Evolutionary conservation across 2,888 invertebrate species (phyloP).

Genomic region (Yponomeuta sedellus): DNA sequence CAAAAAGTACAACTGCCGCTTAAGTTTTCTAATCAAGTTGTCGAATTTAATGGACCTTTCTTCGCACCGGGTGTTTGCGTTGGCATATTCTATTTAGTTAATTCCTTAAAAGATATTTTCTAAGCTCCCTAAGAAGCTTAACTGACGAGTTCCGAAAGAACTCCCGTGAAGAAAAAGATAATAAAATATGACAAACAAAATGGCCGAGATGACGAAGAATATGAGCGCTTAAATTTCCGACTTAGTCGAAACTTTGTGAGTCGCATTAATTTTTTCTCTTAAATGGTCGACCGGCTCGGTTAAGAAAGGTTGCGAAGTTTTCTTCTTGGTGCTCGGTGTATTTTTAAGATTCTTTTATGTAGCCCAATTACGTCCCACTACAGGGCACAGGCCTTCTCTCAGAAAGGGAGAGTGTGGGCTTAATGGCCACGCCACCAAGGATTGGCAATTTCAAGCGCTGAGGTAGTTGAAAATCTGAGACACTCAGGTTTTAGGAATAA

Average conservation of each 20-base stretch:
- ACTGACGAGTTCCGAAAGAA: background rate
- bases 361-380: too few relatives aligned
- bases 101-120: background rate
- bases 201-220: background rate
- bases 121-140: background rate
- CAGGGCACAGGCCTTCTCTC: too few relatives aligned
- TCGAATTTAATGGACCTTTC: background rate
- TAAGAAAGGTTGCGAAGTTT: background rate
- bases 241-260: background rate
- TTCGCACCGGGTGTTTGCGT: background rate
- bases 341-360: too few relatives aligned
- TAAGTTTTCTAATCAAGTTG: too few relatives aligned
- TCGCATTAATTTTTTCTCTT: background rate
- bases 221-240: background rate
- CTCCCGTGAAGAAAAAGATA: background rate
- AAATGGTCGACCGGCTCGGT: background rate
- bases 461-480: too few relatives aligned
- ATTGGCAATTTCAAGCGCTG: too few relatives aligned
- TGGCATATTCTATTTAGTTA: too few relatives aligned
- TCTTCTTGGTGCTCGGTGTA: background rate
- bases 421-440: too few relatives aligned
- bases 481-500: too few relatives aligned
- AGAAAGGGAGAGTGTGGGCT: too few relatives aligned
- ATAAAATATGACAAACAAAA: background rate
- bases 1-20: too few relatives aligned